Percentiles rank a stretch among this genome's conserved stretches.
Conservation (phyloP, 2,888 invertebrate species). For the Pachliopta kotzebuea region DNA sequence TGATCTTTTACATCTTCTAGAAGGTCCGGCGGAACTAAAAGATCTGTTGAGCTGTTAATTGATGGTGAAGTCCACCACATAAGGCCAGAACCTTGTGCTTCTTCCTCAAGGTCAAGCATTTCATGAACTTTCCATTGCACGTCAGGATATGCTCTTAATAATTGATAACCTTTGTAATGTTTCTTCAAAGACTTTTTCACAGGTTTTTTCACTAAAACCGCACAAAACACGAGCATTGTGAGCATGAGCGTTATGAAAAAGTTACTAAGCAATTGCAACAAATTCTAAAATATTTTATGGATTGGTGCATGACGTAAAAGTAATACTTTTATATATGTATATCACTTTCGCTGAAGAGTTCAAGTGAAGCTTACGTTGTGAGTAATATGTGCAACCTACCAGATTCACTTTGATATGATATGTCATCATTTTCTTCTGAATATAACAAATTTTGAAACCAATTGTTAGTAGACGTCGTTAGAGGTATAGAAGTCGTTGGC, state of each 20-base stretch:
- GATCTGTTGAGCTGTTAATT: conserved; percentile 81
- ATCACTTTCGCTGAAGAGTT: conserved; percentile 22
- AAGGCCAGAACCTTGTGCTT: conserved; percentile 70
- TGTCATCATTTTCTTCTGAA: conserved; percentile 61
- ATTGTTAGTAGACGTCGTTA: conserved; percentile 48
- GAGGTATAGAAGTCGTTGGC: conserved; percentile 56
- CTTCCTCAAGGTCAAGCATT: conserved; percentile 70
- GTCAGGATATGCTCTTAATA: conserved; percentile 69
- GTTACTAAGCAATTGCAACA: background rate
- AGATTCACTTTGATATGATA: conserved; percentile 41
- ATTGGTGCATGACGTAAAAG: background rate
- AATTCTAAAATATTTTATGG: conserved; percentile 1
- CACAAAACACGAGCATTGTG: background rate
- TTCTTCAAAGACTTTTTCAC: conserved; percentile 63
- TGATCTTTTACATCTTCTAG: conserved; percentile 80
- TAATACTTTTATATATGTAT: conserved; percentile 10
- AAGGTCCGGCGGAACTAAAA: conserved; percentile 86
- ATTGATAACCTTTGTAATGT: conserved; percentile 79
- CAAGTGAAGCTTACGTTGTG: background rate
- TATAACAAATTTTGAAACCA: conserved; percentile 71
- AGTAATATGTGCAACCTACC: conserved; percentile 35
- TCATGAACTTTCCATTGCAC: conserved; percentile 67
- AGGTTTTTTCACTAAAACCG: conserved; percentile 53
- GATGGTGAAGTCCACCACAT: conserved; percentile 77
- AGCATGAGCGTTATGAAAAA: no score